phyloP scores from a whole-genome alignment of 2,113 vertebrate species.

The Salminus brasiliensis region DNA sequence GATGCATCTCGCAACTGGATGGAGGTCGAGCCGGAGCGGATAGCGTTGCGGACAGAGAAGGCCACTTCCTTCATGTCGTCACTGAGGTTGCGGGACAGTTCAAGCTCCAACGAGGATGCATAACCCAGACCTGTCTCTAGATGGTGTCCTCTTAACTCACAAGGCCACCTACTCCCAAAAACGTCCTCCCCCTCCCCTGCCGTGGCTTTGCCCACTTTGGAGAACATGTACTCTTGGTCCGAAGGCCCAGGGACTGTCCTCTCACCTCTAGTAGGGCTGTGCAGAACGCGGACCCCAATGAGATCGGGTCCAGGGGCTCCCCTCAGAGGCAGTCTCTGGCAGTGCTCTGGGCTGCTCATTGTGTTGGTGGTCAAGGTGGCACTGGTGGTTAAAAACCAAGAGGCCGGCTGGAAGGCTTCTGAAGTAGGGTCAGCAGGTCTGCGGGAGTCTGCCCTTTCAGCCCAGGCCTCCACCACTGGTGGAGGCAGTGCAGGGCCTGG shows the following conservation, averaged over 20 bases:
- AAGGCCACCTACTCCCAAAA: constrained; percentile 83
- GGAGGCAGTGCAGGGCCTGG: constrained; percentile 45
- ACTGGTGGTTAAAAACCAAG: constrained; percentile 96
- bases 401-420: constrained; percentile 82
- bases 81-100: constrained; percentile 92
- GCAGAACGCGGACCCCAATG: constrained; percentile 81
- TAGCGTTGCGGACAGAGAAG: constrained; percentile 87
- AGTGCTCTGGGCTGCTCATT: constrained; percentile 88
- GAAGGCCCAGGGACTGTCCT: constrained; percentile 53
- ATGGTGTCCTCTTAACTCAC: constrained; percentile 66
- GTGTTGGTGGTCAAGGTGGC: constrained; percentile 94
- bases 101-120: constrained; percentile 83
- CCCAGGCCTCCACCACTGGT: constrained; percentile 74
- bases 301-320: constrained; percentile 71
- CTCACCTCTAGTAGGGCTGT: constrained; percentile 79
- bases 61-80: constrained; percentile 99
- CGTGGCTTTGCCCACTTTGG: constrained; percentile 76
- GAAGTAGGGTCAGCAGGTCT: constrained; percentile 57
- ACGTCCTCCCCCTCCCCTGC: constrained; percentile 77
- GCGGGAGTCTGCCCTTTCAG: constrained; percentile 77
- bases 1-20: constrained; percentile 82
- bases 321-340: constrained; percentile 81
- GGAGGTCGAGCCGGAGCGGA: constrained; percentile 71
- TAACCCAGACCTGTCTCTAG: constrained; percentile 80
- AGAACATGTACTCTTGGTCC: constrained; percentile 80